Evolutionary conservation across 2,888 invertebrate genomes (phyloP).

Genomic region (Galerucella pusilla): DNA sequence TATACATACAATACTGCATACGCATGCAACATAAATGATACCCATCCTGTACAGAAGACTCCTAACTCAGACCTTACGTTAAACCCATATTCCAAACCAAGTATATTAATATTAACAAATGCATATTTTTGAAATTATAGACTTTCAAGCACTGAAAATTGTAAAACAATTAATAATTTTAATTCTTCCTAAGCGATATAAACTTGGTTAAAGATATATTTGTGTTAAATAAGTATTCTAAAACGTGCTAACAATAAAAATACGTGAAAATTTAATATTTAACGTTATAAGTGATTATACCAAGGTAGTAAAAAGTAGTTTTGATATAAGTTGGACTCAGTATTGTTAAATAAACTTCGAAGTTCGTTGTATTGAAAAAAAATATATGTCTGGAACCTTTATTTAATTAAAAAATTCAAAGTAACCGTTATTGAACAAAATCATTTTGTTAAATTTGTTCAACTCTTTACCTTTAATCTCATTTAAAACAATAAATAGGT

Average conservation of each 20-base stretch:
- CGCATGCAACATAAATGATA: background rate
- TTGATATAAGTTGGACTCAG: too few species aligned
- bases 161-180: background rate
- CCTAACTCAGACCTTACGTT: background rate
- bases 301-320: too few species aligned
- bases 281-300: too few species aligned
- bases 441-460: background rate
- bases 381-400: background rate
- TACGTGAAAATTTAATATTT: background rate
- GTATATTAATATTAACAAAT: constrained; percentile 12
- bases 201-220: constrained; percentile 6
- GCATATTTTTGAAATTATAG: constrained; percentile 12
- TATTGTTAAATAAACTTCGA: background rate
- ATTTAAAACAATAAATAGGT: background rate
- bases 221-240: background rate
- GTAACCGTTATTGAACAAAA: background rate
- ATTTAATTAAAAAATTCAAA: background rate
- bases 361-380: background rate
- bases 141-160: constrained; percentile 8
- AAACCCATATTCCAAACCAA: constrained; percentile 9
- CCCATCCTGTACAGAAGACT: constrained; percentile 5
- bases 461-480: background rate
- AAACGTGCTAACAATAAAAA: background rate
- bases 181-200: background rate
- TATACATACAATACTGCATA: constrained; percentile 8